Conservation (phyloP, 1,140 invertebrate species). For the Linepithema humile region DNA sequence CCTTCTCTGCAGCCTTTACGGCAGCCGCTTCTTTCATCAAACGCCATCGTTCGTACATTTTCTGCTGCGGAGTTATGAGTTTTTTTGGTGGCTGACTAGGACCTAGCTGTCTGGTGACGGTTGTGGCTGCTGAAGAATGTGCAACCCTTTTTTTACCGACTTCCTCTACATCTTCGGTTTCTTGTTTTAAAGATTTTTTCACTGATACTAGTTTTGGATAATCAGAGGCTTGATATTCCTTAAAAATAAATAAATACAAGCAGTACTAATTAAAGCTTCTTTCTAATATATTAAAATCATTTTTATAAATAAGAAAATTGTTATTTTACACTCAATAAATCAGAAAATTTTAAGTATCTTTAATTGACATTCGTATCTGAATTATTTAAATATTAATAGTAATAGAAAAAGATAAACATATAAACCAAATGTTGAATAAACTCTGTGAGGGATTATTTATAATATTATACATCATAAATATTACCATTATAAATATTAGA, state of each 20-base stretch:
- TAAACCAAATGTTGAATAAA: neutral
- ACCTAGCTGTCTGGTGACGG: constrained; percentile 65
- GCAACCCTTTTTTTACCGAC: constrained; percentile 79
- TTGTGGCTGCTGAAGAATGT: constrained; percentile 77
- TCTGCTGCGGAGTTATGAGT: constrained; percentile 77
- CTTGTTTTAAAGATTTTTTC: constrained; percentile 57
- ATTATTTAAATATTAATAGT: neutral
- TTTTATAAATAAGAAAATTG: neutral
- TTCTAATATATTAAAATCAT: neutral
- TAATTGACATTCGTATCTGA: neutral
- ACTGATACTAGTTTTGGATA: constrained; percentile 71
- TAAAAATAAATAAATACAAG: constrained; percentile 28
- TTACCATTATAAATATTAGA: no score
- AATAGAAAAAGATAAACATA: neutral
- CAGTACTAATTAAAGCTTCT: neutral
- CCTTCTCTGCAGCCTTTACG: constrained; percentile 72
- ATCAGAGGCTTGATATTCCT: constrained; percentile 81
- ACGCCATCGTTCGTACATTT: constrained; percentile 81
- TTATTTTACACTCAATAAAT: neutral
- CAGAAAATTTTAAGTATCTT: neutral
- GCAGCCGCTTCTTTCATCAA: constrained; percentile 75
- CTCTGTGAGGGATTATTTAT: neutral
- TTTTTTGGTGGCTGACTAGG: constrained; percentile 76
- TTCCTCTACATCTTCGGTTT: constrained; percentile 77
- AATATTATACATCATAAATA: neutral